Evolutionary conservation across 2,888 invertebrate genomes (phyloP).

Genomic region (Uloborus plumipes): DNA sequence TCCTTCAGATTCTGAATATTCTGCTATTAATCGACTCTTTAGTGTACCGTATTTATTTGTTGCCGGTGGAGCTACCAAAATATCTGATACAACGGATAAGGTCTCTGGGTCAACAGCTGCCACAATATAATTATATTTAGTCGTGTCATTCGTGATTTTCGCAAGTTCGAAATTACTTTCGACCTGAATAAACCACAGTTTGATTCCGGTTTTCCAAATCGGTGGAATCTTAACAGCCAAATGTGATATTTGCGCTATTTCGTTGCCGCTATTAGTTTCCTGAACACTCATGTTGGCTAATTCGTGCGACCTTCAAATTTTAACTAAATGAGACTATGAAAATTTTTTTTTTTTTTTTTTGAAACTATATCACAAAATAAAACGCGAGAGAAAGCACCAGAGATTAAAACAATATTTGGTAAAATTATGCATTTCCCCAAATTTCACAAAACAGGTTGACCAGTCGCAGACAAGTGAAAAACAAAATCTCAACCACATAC

Average conservation of each 20-base stretch:
- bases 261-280: not conserved
- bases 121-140: constrained; percentile 2
- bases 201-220: not conserved
- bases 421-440: too few relatives aligned
- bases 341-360: too few relatives aligned
- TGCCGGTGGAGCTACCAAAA: not conserved
- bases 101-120: constrained; percentile 3
- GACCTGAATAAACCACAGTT: not conserved
- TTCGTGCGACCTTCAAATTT: too few relatives aligned
- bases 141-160: not conserved
- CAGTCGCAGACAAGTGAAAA: too few relatives aligned
- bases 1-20: not conserved
- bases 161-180: not conserved
- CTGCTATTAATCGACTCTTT: not conserved
- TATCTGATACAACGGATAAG: not conserved
- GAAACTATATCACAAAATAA: too few relatives aligned
- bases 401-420: too few relatives aligned
- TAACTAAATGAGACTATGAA: too few relatives aligned
- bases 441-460: too few relatives aligned
- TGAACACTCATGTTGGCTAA: too few relatives aligned
- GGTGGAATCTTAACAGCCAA: not conserved
- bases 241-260: not conserved
- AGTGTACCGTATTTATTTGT: not conserved
- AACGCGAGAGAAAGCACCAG: too few relatives aligned
- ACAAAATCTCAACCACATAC: too few relatives aligned